phyloP scores from a whole-genome alignment of 2,888 invertebrate genomes.

The Thereva nobilitata region DNA sequence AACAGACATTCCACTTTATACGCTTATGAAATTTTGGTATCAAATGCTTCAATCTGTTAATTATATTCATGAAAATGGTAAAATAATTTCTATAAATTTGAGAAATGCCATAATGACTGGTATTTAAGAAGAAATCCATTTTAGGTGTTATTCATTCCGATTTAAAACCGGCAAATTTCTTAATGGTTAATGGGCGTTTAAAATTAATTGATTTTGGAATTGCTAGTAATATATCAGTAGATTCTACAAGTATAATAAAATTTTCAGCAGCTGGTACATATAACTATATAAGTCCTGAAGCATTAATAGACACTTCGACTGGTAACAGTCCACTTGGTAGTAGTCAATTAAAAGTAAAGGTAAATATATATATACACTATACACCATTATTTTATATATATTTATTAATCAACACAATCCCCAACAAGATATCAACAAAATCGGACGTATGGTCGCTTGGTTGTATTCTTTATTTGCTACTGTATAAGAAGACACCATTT shows the following conservation, averaged over 20 bases:
- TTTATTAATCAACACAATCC: no score
- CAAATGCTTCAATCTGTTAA: conserved; percentile 91
- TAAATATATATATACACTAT: conserved; percentile 42
- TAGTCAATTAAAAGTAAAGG: conserved; percentile 60
- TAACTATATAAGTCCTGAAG: conserved; percentile 97
- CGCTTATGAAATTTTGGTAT: conserved; percentile 87
- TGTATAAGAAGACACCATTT: conserved; percentile 91
- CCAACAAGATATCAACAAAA: conserved; percentile 76
- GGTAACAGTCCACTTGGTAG: conserved; percentile 56
- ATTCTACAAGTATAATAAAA: conserved; percentile 87
- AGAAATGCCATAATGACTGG: not conserved
- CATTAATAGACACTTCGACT: conserved; percentile 69
- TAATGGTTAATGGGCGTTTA: conserved; percentile 80
- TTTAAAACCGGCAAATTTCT: conserved; percentile 95
- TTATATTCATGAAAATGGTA: conserved; percentile 85
- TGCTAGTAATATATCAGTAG: conserved; percentile 82
- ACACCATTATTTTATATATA: conserved; percentile 42
- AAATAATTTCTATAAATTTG: conserved; percentile 1
- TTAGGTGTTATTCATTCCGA: conserved; percentile 94
- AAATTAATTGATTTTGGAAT: conserved; percentile 99
- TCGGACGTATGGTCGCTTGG: conserved; percentile 98
- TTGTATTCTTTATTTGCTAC: conserved; percentile 91
- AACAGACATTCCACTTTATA: conserved; percentile 69
- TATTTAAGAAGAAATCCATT: not conserved
- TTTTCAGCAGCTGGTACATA: conserved; percentile 84